Evolutionary conservation across 2,888 invertebrate species (phyloP).

Genomic region (Chalcis sispes): DNA sequence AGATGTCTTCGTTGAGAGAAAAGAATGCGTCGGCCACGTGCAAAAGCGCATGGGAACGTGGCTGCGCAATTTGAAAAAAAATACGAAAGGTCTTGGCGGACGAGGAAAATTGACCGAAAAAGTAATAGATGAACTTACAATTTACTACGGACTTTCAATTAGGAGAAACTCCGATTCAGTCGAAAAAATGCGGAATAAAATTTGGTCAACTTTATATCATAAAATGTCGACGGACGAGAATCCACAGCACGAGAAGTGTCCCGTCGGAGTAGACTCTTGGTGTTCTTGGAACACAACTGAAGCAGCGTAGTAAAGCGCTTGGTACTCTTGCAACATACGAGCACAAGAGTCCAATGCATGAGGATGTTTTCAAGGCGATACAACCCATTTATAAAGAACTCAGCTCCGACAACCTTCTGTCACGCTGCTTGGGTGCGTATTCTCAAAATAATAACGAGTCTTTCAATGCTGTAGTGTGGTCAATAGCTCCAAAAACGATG

Average conservation of each 20-base stretch:
- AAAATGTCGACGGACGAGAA: constrained; percentile 60
- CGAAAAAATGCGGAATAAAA: constrained; percentile 55
- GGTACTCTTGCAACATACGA: neutral
- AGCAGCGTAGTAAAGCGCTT: constrained; percentile 51
- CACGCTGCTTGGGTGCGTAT: neutral
- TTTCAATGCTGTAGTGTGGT: neutral
- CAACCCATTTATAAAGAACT: constrained; percentile 35
- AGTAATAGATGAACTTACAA: constrained; percentile 51
- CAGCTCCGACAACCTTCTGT: constrained; percentile 18
- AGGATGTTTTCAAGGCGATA: constrained; percentile 37
- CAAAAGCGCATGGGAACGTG: constrained; percentile 23
- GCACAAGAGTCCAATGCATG: neutral
- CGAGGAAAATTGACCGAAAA: constrained; percentile 51
- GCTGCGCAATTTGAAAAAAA: constrained; percentile 35
- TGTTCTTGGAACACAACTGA: no score
- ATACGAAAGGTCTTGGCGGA: constrained; percentile 32
- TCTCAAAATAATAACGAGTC: neutral
- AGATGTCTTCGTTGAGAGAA: constrained; percentile 1
- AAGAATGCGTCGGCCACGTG: neutral
- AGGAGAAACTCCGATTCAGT: constrained; percentile 51
- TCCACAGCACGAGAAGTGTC: constrained; percentile 60
- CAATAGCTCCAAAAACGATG: no score
- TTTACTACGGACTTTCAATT: constrained; percentile 59
- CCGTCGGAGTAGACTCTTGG: constrained; percentile 57
- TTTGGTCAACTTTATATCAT: constrained; percentile 62